A percentile compares a stretch with the other conserved stretches of the same genome.
Evolutionary conservation across 2,113 vertebrate species (phyloP).

Genomic region (Taxidea taxus): DNA sequence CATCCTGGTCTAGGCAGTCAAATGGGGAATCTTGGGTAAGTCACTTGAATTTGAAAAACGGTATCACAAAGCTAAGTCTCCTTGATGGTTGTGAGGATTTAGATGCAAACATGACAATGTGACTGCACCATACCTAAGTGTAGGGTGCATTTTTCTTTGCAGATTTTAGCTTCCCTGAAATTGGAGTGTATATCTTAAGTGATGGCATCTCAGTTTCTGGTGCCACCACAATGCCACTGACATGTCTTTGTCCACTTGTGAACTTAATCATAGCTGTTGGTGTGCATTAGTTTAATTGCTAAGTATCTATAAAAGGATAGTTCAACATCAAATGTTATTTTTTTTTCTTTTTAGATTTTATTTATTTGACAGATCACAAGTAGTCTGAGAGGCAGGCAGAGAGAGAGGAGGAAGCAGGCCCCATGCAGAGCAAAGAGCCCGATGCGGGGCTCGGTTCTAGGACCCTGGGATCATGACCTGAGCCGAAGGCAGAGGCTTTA

Average conservation of each 20-base stretch:
- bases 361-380: too few relatives aligned
- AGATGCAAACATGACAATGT: not conserved
- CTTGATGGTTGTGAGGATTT: not conserved
- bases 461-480: too few relatives aligned
- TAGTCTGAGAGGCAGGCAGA: too few relatives aligned
- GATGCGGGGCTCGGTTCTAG: too few relatives aligned
- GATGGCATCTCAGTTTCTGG: not conserved
- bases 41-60: not conserved
- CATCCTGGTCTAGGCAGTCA: not conserved
- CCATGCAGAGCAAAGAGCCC: too few relatives aligned
- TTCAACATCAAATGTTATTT: not conserved
- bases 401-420: too few relatives aligned
- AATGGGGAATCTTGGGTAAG: not conserved
- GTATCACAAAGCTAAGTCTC: not conserved
- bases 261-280: not conserved
- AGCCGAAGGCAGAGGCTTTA: too few relatives aligned
- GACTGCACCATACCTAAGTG: not conserved
- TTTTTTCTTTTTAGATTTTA: too few relatives aligned
- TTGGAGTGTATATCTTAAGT: not conserved
- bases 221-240: not conserved
- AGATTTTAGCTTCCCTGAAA: not conserved
- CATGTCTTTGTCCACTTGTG: not conserved
- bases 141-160: not conserved
- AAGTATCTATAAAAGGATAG: not conserved
- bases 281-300: not conserved